phyloP scores from a whole-genome alignment of 1,140 invertebrate genomes.

The Glomeris maerens region DNA sequence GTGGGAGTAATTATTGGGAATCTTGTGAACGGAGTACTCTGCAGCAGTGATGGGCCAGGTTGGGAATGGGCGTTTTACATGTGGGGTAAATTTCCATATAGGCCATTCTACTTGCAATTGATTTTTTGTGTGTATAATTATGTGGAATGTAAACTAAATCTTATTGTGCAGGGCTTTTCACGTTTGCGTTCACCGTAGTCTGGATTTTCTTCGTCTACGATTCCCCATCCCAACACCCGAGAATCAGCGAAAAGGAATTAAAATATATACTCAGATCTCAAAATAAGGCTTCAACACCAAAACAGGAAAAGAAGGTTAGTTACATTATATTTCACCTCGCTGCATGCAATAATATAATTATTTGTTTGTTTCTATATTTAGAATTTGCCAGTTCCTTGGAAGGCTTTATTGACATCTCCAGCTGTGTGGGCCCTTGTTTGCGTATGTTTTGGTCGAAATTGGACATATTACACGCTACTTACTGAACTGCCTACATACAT shows the following conservation, averaged over 20 bases:
- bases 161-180: too few relatives aligned
- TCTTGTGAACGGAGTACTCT: too few relatives aligned
- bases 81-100: too few relatives aligned
- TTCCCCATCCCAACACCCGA: constrained; percentile 34
- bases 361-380: background rate
- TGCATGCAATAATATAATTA: background rate
- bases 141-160: too few relatives aligned
- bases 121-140: too few relatives aligned
- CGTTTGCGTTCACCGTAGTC: constrained; percentile 29
- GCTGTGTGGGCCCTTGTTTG: constrained; percentile 37
- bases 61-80: too few relatives aligned
- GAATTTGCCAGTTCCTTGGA: constrained; percentile 25
- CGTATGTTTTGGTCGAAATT: constrained; percentile 40
- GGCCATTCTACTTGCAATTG: too few relatives aligned
- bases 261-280: background rate
- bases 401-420: constrained; percentile 29
- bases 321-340: background rate
- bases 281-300: background rate
- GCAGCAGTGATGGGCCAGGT: too few relatives aligned
- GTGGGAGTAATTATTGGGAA: too few relatives aligned
- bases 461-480: constrained; percentile 42
- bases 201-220: constrained; percentile 37
- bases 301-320: background rate
- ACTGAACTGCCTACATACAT: constrained; percentile 39
- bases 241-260: background rate